phyloP scores from a whole-genome alignment of 2,113 vertebrate genomes.

The Sarotherodon lohbergeri region DNA sequence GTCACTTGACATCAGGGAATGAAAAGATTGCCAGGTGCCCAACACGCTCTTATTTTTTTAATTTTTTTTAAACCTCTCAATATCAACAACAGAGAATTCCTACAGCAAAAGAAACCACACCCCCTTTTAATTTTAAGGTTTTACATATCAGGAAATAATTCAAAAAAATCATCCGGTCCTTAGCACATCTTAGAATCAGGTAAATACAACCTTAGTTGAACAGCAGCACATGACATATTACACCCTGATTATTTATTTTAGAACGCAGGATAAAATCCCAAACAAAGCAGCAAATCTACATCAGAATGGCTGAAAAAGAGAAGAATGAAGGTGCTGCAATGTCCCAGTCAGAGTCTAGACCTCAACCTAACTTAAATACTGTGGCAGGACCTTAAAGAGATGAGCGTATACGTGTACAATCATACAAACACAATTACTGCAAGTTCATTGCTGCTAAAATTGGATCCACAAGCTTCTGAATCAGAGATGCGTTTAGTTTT shows the following conservation, averaged over 20 bases:
- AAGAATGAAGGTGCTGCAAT: background rate
- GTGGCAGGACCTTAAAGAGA: background rate
- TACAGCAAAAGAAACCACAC: background rate
- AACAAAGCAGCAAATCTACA: background rate
- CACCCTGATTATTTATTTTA: background rate
- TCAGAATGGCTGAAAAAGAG: background rate
- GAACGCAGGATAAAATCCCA: background rate
- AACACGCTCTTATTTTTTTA: background rate
- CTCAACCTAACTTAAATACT: background rate
- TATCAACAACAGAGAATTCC: background rate
- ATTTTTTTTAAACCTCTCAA: background rate
- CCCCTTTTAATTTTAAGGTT: background rate
- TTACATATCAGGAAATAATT: background rate
- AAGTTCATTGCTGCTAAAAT: background rate
- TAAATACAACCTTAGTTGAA: background rate
- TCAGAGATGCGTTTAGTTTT: background rate
- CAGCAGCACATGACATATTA: background rate
- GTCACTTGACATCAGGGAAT: conserved; percentile 95
- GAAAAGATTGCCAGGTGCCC: conserved; percentile 91
- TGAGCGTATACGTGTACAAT: background rate
- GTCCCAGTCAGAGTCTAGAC: background rate
- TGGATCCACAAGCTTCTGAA: background rate
- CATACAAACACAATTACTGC: background rate
- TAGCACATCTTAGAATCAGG: background rate
- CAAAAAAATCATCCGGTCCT: background rate